Conservation (phyloP, 2,113 vertebrate genomes). For the Prionailurus viverrinus region DNA sequence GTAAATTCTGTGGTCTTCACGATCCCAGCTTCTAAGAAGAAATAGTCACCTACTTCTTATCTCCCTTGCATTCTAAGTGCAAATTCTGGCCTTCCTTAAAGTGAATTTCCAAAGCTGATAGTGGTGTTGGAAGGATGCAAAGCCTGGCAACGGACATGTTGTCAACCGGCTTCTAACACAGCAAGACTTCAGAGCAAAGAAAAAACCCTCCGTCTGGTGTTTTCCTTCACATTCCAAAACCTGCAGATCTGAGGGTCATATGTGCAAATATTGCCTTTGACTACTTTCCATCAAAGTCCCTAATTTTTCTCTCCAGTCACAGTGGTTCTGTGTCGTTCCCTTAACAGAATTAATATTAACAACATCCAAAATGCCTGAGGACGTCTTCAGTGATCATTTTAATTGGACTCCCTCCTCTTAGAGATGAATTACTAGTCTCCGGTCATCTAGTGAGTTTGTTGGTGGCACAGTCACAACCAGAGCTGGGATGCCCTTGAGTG, state of each 20-base stretch:
- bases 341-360: not conserved
- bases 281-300: not conserved
- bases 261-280: not conserved
- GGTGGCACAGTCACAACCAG: not conserved
- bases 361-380: not conserved
- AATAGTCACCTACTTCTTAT: not conserved
- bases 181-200: not conserved
- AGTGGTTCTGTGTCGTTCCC: not conserved
- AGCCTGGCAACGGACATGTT: not conserved
- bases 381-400: not conserved
- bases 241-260: not conserved
- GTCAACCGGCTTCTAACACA: not conserved
- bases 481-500: not conserved
- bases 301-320: slow-evolving; percentile 33
- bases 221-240: not conserved
- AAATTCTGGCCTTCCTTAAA: not conserved
- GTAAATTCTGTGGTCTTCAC: not conserved
- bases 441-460: not conserved
- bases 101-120: not conserved
- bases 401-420: not conserved
- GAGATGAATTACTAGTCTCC: not conserved
- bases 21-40: not conserved
- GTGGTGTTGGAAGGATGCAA: too few species aligned
- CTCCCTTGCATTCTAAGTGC: not conserved
- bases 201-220: not conserved